phyloP scores from a whole-genome alignment of 37 sponge, comb jelly and placozoan species.

The Ephydatia muelleri region DNA sequence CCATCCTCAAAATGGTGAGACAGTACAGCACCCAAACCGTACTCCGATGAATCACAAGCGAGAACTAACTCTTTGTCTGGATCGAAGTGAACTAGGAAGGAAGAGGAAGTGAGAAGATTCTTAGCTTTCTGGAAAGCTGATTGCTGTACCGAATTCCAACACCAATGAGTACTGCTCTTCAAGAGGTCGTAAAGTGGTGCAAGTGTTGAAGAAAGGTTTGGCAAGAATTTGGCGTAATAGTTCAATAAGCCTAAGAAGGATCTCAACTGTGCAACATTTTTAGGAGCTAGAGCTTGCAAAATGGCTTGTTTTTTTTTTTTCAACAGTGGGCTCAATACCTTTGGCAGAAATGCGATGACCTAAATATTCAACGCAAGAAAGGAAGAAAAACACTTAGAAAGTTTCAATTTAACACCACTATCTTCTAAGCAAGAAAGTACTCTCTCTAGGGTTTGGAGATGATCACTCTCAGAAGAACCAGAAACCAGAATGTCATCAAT shows the following conservation, averaged over 20 bases:
- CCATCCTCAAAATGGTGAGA: no score
- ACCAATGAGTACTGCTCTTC: not conserved
- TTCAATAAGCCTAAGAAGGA: constrained; percentile 12
- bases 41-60: constrained; percentile 3
- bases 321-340: not conserved
- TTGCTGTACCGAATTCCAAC: constrained; percentile 3
- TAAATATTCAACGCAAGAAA: not conserved
- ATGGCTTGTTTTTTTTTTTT: not conserved
- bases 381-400: no score
- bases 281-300: constrained; percentile 4
- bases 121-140: constrained; percentile 17
- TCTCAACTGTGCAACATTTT: constrained; percentile 9
- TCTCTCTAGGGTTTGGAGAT: no score
- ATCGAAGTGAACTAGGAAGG: constrained; percentile 18
- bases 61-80: not conserved
- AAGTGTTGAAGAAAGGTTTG: not conserved
- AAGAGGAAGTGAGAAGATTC: constrained; percentile 1
- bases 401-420: no score
- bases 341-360: constrained; percentile 13
- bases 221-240: constrained; percentile 17
- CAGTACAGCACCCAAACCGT: constrained; percentile 7
- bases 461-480: no score
- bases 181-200: constrained; percentile 17
- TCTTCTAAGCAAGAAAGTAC: no score
- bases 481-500: no score